A percentile compares a stretch with the other conserved stretches of the same genome.
These are phyloP conservation scores for Theocolax elegans DNA, from an alignment of 1,140 invertebrate genomes.

Conservation along the genomic window DNA sequence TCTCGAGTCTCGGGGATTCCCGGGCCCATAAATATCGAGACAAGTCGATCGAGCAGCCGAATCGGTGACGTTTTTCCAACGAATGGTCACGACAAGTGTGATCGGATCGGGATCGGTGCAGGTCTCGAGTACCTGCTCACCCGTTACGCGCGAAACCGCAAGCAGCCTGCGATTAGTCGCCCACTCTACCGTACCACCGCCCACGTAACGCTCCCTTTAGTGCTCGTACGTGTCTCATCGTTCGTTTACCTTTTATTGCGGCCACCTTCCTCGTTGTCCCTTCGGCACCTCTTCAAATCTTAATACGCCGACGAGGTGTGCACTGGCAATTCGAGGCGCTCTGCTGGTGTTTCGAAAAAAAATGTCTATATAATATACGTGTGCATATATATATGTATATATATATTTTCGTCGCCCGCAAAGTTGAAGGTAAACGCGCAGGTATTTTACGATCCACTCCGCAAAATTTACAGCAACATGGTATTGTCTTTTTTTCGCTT, in stretches of 20 bases:
- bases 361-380: too few relatives aligned
- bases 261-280: neutral
- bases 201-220: too few relatives aligned
- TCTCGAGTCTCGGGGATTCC: slow-evolving; percentile 2
- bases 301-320: neutral
- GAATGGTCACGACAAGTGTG: neutral
- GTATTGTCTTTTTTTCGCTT: neutral
- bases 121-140: slow-evolving; percentile 6
- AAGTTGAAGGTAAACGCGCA: neutral
- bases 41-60: too few relatives aligned
- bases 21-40: slow-evolving; percentile 12
- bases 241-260: slow-evolving; percentile 19
- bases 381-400: too few relatives aligned
- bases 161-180: slow-evolving; percentile 13
- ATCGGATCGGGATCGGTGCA: neutral
- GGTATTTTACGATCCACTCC: slow-evolving; percentile 1
- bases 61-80: neutral
- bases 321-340: too few relatives aligned
- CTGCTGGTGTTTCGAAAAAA: neutral
- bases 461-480: neutral
- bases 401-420: neutral
- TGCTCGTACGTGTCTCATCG: slow-evolving; percentile 3
- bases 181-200: neutral
- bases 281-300: neutral
- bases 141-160: slow-evolving; percentile 39